Evolutionary conservation across 2,113 vertebrate genomes (phyloP), one percentile per base, ranked within the genome.

Genomic region (Aegithalos caudatus): DNA sequence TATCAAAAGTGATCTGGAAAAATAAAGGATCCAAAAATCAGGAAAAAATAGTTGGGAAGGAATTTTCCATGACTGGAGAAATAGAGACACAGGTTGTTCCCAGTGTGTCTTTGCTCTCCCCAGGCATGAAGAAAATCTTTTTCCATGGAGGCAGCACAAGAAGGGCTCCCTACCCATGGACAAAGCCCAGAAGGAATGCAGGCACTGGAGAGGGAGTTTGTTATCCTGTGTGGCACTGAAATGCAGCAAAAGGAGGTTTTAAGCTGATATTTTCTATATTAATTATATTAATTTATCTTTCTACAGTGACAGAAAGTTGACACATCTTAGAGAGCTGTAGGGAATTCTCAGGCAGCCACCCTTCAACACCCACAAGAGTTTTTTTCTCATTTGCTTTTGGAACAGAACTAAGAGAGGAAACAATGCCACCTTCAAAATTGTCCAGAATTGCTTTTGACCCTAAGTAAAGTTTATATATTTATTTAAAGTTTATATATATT

Each of bases 111-210:
- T 65, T 71, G 13, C 12, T 67, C 33, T 56, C 51, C 7, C 6
- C 25, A 76, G 65, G 23, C n/a, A 33, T 50, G 44, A 71, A 33
- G 14, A 53, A 81, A 81, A 40, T 3, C 0, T 72, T 81, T 53
- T 67, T 16, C n/a, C 10, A 4, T 47, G 33, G 50, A 61, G 28
- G 22, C 12, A 23, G 25, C 17, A 45, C 21, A 66, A 31, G 58
- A 11, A 51, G 1, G 4, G 5, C 4, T 38, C 21, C 37, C 56
- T 18, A 20, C 9, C 33, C 58, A 35, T 0, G 1, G 47, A 18
- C 40, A 22, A 67, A 73, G 57, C 56, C 21, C 24, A 69, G 60
- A 58, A 62, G 18, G 8, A 86, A 64, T 33, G 2, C 8, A 20
- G 23, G 10, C 40, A 38, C 18, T 33, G 25, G 13, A 74, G 44